Evolutionary conservation across 1,140 invertebrate species (phyloP), one percentile per base, ranked within the genome.

Genomic region (Varroa destructor): DNA sequence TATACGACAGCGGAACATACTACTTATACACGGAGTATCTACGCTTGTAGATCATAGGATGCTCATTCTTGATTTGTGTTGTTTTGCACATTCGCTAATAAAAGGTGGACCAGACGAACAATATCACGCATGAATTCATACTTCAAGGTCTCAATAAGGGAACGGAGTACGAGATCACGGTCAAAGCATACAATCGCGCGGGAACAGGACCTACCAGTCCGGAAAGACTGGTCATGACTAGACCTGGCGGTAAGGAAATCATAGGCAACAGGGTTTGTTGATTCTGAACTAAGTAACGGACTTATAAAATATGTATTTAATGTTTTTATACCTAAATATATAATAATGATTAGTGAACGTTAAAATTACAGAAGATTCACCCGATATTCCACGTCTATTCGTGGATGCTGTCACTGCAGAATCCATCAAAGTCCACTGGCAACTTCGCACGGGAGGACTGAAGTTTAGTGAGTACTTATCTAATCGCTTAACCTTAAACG

Each of bases 111-210:
- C 61, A 67, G 37, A 67, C 40, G 10, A 67, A 67, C 61, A 67
- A 67, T 46, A 37, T 67, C 40, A 71, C 58, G n/a, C 74, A 77
- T 57, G 76, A 78, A 54, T 74, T 74, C 43, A 73, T 77, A 64
- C 58, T 78, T 1, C 74, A 74, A 3, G 70, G 73, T 43, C 70
- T 78, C 0, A 37, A 73, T 2, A 75, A 74, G 58, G 77, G 74
- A 36, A 77, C 75, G n/a, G 74, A 76, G 55, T 78, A 67, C 8
- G 74, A 71, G 25, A 70, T 77, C 10, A 73, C 75, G 3, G 75
- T 77, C 1, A 75, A 76, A 51, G 76, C 76, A 25, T 77, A 72
- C 55, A 77, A 77, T 57, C 55, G 70, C 0, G 76, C 76, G 1
- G 76, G 76, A 46, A 74, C 74, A 56, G 76, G 76, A 56, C 76